Percentiles rank a stretch among this genome's conserved stretches.
Evolutionary conservation across 2,797 vertebrate genomes (phyloP).

Genomic region (Pseudomugil gertrudae): DNA sequence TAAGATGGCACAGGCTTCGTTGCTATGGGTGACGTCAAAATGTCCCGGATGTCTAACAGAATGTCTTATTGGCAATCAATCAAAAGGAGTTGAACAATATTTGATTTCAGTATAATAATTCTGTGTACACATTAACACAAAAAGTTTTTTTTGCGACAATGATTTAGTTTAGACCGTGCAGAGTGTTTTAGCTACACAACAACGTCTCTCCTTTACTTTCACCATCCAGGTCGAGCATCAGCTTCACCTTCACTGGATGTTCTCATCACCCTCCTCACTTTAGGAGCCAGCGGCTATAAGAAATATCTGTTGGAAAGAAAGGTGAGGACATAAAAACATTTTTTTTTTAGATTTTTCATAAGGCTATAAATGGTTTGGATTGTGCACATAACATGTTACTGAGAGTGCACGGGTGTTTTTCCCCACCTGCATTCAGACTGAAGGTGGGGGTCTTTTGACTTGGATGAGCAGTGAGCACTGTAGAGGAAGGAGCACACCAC

Average conservation of each 20-base stretch:
- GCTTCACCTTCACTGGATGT: slow-evolving; percentile 94
- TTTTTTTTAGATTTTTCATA: background rate
- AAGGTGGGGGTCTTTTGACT: background rate
- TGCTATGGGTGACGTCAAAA: no score
- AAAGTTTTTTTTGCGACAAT: no score
- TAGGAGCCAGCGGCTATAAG: slow-evolving; percentile 92
- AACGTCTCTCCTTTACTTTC: slow-evolving; percentile 1
- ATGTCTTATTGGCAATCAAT: no score
- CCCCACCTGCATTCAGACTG: slow-evolving; percentile 27
- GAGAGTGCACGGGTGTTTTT: background rate
- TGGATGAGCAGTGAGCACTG: slow-evolving; percentile 4
- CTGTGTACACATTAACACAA: no score
- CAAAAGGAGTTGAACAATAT: no score
- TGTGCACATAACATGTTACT: background rate
- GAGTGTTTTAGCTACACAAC: no score
- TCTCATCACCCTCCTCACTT: slow-evolving; percentile 93
- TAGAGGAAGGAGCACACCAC: slow-evolving; percentile 22
- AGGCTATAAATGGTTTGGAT: background rate
- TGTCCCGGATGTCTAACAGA: no score
- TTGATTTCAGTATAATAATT: no score
- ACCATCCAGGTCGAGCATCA: slow-evolving; percentile 90
- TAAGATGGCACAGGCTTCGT: no score
- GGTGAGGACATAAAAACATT: slow-evolving; percentile 75
- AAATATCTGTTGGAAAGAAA: slow-evolving; percentile 92
- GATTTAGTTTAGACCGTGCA: background rate